phyloP scores from a whole-genome alignment of 2,888 invertebrate genomes.

The Fabriciana adippe region DNA sequence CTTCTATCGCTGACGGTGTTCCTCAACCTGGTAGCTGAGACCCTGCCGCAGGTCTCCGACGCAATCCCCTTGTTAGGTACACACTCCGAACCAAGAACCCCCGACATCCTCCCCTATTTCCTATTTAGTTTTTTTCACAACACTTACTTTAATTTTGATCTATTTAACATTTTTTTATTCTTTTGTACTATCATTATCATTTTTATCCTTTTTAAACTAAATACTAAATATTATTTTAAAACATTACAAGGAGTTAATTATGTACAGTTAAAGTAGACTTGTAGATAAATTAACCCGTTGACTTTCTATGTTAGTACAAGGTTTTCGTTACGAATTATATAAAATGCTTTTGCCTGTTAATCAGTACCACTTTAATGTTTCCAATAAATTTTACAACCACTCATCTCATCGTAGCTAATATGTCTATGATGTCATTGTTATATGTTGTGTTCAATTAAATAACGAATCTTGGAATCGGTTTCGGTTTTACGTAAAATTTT shows the following conservation, averaged over 20 bases:
- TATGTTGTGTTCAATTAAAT: slow-evolving; percentile 39
- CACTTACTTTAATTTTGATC: slow-evolving; percentile 53
- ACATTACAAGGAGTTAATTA: slow-evolving; percentile 81
- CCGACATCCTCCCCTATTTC: slow-evolving; percentile 58
- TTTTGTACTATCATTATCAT: slow-evolving; percentile 43
- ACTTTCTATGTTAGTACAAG: slow-evolving; percentile 37
- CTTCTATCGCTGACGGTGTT: slow-evolving; percentile 99
- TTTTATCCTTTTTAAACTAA: slow-evolving; percentile 48
- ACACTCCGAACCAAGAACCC: slow-evolving; percentile 74
- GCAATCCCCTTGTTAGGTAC: slow-evolving; percentile 99
- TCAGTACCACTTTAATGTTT: slow-evolving; percentile 33
- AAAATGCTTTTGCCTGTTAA: slow-evolving; percentile 37
- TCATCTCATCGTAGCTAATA: slow-evolving; percentile 35
- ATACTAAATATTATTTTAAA: slow-evolving; percentile 71
- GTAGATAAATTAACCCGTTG: slow-evolving; percentile 19
- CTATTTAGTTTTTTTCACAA: slow-evolving; percentile 59
- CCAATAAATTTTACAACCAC: slow-evolving; percentile 36
- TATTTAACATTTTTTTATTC: slow-evolving; percentile 51
- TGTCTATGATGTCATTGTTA: slow-evolving; percentile 27
- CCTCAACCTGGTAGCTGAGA: slow-evolving; percentile 99
- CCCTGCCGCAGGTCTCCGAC: slow-evolving; percentile 99
- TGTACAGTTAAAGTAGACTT: slow-evolving; percentile 44
- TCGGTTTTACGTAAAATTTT: slow-evolving; percentile 43
- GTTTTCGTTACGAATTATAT: slow-evolving; percentile 32
- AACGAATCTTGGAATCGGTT: slow-evolving; percentile 75